A percentile compares a stretch with the other conserved stretches of the same genome.
phyloP scores from a whole-genome alignment of 2,797 vertebrate species.

The Arnoldichthys spilopterus region DNA sequence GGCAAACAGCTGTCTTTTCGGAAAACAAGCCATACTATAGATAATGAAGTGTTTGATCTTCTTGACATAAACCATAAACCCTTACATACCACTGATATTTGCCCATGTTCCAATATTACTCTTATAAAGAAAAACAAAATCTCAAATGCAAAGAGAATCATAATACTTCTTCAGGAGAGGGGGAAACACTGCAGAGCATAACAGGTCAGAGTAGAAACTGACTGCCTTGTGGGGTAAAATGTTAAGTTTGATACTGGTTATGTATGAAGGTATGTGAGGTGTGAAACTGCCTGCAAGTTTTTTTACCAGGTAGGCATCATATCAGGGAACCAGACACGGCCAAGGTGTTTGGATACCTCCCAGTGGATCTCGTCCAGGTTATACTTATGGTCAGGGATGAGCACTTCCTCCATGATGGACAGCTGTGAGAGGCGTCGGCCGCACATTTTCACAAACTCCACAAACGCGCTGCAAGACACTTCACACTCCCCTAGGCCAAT shows the following conservation, averaged over 20 bases:
- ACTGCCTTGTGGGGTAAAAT: neutral
- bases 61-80: neutral
- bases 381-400: constrained; percentile 96
- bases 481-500: constrained; percentile 97
- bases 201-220: neutral
- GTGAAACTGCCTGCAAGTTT: neutral
- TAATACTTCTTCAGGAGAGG: neutral
- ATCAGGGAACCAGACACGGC: constrained; percentile 97
- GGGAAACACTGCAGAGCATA: neutral
- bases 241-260: constrained; percentile 11
- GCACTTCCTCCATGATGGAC: constrained; percentile 98
- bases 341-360: constrained; percentile 98
- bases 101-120: constrained; percentile 8
- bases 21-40: neutral
- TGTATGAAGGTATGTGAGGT: neutral
- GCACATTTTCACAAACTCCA: constrained; percentile 98
- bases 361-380: constrained; percentile 96
- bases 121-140: neutral
- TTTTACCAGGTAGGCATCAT: constrained; percentile 98
- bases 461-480: constrained; percentile 97
- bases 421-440: constrained; percentile 93
- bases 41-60: neutral
- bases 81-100: neutral
- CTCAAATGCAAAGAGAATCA: neutral
- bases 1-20: neutral